Conservation (phyloP, 2,797 vertebrate genomes). For the Molothrus ater region DNA sequence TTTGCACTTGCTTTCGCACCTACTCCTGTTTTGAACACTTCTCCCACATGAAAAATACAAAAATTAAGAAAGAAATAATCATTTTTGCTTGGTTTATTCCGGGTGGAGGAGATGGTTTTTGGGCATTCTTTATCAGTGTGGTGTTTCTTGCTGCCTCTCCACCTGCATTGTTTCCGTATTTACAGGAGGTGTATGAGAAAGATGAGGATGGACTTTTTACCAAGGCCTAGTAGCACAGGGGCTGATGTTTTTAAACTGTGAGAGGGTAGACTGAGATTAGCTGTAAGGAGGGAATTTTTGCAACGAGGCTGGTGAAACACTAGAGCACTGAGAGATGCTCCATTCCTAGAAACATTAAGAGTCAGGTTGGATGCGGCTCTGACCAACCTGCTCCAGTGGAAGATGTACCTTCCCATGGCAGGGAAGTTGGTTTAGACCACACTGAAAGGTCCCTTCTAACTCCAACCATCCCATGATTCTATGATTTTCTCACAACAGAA, state of each 20-base stretch:
- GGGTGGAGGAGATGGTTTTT: not conserved
- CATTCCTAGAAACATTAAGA: not conserved
- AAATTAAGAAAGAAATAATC: not conserved
- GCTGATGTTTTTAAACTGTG: not conserved
- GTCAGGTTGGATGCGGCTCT: accelerated
- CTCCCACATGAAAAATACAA: not conserved
- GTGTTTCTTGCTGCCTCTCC: not conserved
- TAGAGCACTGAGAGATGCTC: not conserved
- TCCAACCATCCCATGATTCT: not conserved
- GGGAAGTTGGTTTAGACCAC: accelerated
- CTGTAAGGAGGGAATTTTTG: not conserved
- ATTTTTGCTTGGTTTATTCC: not conserved
- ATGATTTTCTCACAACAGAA: not conserved
- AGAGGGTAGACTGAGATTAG: not conserved
- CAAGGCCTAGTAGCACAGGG: accelerated
- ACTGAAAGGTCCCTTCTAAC: not conserved
- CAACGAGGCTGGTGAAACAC: not conserved
- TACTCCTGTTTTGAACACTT: not conserved
- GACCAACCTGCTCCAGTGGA: not conserved
- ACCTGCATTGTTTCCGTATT: not conserved
- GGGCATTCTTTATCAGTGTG: not conserved
- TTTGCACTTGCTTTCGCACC: not conserved
- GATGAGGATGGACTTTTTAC: not conserved
- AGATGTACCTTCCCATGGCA: not conserved
- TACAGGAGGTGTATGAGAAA: not conserved